Evolutionary conservation across 2,797 vertebrate genomes (phyloP).

Genomic region (Fratercula arctica): DNA sequence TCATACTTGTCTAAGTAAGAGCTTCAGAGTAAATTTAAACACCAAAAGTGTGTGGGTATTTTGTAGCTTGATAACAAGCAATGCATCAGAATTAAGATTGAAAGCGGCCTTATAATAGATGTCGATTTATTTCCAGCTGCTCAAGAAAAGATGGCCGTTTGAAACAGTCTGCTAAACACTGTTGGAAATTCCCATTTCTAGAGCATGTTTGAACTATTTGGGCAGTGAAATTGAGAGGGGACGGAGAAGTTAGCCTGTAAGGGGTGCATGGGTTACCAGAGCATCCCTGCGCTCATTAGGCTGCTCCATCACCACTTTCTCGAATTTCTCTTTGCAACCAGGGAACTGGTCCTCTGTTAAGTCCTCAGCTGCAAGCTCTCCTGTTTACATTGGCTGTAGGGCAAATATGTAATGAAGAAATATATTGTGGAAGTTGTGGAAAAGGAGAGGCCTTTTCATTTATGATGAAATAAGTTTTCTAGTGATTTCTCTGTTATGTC

Average conservation of each 20-base stretch:
- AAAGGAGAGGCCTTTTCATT: neutral
- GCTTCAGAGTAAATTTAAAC: neutral
- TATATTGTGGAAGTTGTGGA: neutral
- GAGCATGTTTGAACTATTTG: neutral
- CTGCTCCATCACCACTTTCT: neutral
- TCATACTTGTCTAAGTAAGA: neutral
- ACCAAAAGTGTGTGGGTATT: neutral
- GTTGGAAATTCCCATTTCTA: neutral
- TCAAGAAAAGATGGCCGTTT: neutral
- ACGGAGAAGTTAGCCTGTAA: neutral
- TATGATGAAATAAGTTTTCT: neutral
- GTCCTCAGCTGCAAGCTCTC: neutral
- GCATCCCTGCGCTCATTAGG: neutral
- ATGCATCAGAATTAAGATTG: neutral
- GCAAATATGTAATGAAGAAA: neutral
- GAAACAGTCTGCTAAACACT: neutral
- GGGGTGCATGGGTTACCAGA: neutral
- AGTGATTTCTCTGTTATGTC: neutral
- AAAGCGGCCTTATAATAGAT: neutral
- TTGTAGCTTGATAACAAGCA: neutral
- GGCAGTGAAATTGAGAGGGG: neutral
- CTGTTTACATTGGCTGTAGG: neutral
- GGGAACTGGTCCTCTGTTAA: neutral
- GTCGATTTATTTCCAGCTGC: neutral
- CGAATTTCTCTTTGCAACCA: neutral